Conservation (phyloP, 2,888 invertebrate species). For the Mythimna vitellina region DNA sequence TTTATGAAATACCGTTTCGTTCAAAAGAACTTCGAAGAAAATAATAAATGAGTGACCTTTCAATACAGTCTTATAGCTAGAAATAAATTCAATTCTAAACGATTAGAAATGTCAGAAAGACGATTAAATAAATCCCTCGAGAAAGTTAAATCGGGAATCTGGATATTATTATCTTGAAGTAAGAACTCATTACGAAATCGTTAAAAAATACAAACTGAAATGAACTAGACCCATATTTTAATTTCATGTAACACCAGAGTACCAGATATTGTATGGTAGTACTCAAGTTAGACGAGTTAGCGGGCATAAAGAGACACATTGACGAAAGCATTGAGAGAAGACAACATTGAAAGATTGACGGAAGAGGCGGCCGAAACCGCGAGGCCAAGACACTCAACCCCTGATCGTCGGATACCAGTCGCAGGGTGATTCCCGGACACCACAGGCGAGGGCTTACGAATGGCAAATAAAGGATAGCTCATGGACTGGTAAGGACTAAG, state of each 20-base stretch:
- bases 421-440: too few relatives aligned
- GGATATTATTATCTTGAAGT: constrained; percentile 26
- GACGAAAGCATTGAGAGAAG: too few relatives aligned
- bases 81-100: background rate
- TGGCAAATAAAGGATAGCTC: too few relatives aligned
- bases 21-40: constrained; percentile 13
- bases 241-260: constrained; percentile 75
- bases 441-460: too few relatives aligned
- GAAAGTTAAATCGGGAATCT: constrained; percentile 16
- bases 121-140: background rate
- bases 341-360: too few relatives aligned
- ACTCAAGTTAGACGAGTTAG: constrained; percentile 49
- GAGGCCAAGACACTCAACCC: too few relatives aligned
- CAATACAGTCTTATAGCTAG: background rate
- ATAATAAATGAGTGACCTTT: background rate
- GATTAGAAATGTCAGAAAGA: background rate
- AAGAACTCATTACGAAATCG: constrained; percentile 40
- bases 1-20: constrained; percentile 13
- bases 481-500: too few relatives aligned
- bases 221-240: constrained; percentile 81
- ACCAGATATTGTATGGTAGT: constrained; percentile 66
- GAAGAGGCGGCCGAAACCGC: too few relatives aligned
- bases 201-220: constrained; percentile 68
- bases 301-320: background rate
- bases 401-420: too few relatives aligned